Evolutionary conservation across 2,797 vertebrate species (phyloP), one percentile per base, ranked within the genome.

Genomic region (Chanos chanos): DNA sequence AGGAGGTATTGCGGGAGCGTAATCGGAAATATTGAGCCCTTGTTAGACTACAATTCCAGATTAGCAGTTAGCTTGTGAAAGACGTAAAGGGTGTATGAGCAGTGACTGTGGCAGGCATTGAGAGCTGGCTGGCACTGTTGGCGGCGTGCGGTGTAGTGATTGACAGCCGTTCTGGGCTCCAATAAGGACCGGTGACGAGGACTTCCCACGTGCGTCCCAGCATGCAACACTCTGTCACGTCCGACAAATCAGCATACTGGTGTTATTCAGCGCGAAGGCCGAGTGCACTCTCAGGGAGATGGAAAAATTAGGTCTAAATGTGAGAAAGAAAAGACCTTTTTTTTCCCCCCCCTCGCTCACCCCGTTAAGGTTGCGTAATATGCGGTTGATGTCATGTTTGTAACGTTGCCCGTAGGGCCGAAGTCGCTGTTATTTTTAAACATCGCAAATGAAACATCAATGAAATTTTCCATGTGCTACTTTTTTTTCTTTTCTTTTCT

Each of bases 361-460:
- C 5, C 18, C 5, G 1, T n/a, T 55, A 71, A 80, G 82, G 75
- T 81, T 80, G 79, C 79, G 74, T 86, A 84, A 87, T 79, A 56
- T 22, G 40, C 79, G 70, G 80, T 83, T 86, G 77, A 85, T 81
- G 78, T 82, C 73, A 75, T 75, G 71, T 74, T 79, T 66, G 77
- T 71, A 73, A 77, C 65, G 62, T 76, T 70, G 79, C 83, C 79
- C 68, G 54, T 77, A 77, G 80, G 73, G 77, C 71, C 77, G 44
- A 54, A 67, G 53, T 73, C 79, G 76, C 64, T 72, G 85, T 83
- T 89, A 87, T 88, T 88, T 89, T 88, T 83, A 87, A 85, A 84
- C 82, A 73, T 80, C 77, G 76, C 73, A 68, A 65, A 69, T 73
- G 67, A 80, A 85, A 84, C 84, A 77, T 87, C 84, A 83, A 82